phyloP scores from a whole-genome alignment of 2,113 vertebrate species.

The Pseudorhombus dupliciocellatus region DNA sequence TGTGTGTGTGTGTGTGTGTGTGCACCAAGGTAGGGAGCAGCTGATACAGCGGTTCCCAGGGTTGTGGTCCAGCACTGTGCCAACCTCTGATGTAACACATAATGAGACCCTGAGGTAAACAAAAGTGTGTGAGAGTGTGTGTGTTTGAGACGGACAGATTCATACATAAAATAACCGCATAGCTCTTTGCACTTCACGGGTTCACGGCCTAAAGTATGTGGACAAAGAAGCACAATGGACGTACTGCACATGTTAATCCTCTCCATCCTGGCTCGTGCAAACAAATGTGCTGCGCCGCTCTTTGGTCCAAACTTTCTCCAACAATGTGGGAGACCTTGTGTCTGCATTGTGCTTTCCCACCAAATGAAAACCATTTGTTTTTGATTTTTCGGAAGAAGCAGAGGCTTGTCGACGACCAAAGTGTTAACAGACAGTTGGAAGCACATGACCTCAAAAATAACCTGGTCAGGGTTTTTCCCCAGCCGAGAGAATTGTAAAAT shows the following conservation, averaged over 20 bases:
- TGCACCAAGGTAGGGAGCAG: slow-evolving; percentile 20
- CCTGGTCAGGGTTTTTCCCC: too few species aligned
- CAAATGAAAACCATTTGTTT: neutral
- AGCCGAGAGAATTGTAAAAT: too few species aligned
- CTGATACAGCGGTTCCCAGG: slow-evolving; percentile 29
- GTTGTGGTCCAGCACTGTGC: slow-evolving; percentile 38
- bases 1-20: slow-evolving; percentile 8
- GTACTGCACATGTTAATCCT: neutral
- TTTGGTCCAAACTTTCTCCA: neutral
- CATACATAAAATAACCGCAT: neutral
- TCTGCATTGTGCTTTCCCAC: neutral
- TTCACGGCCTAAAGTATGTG: slow-evolving; percentile 8
- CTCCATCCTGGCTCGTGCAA: neutral
- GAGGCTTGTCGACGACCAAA: neutral
- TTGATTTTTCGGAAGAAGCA: too few species aligned
- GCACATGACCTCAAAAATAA: too few species aligned
- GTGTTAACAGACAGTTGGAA: too few species aligned
- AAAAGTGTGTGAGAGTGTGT: slow-evolving; percentile 2
- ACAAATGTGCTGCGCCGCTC: neutral
- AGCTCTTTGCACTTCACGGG: neutral
- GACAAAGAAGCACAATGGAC: neutral
- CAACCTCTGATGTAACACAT: slow-evolving; percentile 47
- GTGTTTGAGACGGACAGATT: neutral
- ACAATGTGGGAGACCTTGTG: neutral
- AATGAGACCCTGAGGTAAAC: slow-evolving; percentile 56